Percentiles rank a stretch among this genome's conserved stretches.
phyloP scores from a whole-genome alignment of 2,888 invertebrate species.

The Thymelicus lineola region DNA sequence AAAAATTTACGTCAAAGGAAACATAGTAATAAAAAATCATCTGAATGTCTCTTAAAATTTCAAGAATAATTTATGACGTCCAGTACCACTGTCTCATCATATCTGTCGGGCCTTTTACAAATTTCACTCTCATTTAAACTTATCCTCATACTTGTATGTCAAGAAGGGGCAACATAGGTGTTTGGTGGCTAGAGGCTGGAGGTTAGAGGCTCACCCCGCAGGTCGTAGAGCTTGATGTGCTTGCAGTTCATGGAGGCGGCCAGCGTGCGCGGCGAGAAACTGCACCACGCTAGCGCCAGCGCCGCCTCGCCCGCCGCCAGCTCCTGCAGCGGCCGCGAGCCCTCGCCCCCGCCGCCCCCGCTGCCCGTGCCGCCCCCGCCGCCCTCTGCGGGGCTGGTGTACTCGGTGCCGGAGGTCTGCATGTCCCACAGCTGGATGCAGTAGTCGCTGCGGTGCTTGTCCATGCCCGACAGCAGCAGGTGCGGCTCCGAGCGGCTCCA shows the following conservation, averaged over 20 bases:
- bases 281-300: slow-evolving; percentile 94
- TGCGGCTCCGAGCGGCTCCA: slow-evolving; percentile 95
- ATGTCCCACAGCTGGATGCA: slow-evolving; percentile 97
- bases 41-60: no score
- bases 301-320: slow-evolving; percentile 84
- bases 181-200: no score
- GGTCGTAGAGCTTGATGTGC: slow-evolving; percentile 94
- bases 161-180: no score
- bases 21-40: no score
- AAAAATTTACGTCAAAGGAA: no score
- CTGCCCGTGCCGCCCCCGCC: neutral
- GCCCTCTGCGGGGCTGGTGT: neutral
- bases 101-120: no score
- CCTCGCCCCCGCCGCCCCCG: slow-evolving; percentile 69
- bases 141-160: no score
- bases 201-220: slow-evolving; percentile 87
- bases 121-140: no score
- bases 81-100: no score
- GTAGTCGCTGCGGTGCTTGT: slow-evolving; percentile 95
- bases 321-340: slow-evolving; percentile 87
- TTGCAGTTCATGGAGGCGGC: slow-evolving; percentile 96
- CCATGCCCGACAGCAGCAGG: slow-evolving; percentile 94
- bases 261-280: slow-evolving; percentile 89
- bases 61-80: no score
- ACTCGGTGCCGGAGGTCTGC: slow-evolving; percentile 66